Evolutionary conservation across 2,888 invertebrate genomes (phyloP).

Genomic region (Lordiphosa fenestrarum): DNA sequence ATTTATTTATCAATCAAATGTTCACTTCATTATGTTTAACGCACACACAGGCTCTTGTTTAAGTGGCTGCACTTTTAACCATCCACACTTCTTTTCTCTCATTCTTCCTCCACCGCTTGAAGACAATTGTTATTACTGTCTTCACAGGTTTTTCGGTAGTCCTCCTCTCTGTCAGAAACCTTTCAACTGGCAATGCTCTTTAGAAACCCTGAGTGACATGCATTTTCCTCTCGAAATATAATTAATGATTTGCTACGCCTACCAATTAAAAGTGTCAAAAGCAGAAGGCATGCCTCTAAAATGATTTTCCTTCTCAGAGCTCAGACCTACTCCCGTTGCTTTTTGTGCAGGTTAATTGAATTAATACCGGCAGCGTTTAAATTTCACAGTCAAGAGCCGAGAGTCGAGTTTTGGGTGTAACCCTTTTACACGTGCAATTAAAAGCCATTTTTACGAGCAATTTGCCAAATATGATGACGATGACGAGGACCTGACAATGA

Average conservation of each 20-base stretch:
- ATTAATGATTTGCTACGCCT: conserved; percentile 72
- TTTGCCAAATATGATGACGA: conserved; percentile 57
- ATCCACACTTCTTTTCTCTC: too few species aligned
- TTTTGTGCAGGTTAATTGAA: conserved; percentile 62
- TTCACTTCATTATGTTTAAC: too few species aligned
- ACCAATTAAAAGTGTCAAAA: conserved; percentile 72
- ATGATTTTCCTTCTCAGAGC: conserved; percentile 34
- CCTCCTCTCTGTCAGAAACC: neutral
- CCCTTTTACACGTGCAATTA: conserved; percentile 70
- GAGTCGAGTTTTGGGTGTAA: neutral
- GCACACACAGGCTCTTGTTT: too few species aligned
- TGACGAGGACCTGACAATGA: conserved; percentile 24
- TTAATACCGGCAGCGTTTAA: conserved; percentile 60
- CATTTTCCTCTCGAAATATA: conserved; percentile 62
- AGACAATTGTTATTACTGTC: too few species aligned
- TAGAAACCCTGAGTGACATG: conserved; percentile 49
- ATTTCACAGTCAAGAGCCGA: conserved; percentile 41
- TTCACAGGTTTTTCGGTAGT: neutral
- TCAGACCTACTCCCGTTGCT: conserved; percentile 13
- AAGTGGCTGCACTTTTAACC: too few species aligned
- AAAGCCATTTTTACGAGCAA: conserved; percentile 66
- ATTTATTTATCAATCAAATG: too few species aligned
- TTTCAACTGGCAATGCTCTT: conserved; percentile 9
- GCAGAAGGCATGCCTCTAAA: conserved; percentile 44
- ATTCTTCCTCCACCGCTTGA: too few species aligned